phyloP scores from a whole-genome alignment of 2,888 invertebrate species.

The Andrena bicolor region DNA sequence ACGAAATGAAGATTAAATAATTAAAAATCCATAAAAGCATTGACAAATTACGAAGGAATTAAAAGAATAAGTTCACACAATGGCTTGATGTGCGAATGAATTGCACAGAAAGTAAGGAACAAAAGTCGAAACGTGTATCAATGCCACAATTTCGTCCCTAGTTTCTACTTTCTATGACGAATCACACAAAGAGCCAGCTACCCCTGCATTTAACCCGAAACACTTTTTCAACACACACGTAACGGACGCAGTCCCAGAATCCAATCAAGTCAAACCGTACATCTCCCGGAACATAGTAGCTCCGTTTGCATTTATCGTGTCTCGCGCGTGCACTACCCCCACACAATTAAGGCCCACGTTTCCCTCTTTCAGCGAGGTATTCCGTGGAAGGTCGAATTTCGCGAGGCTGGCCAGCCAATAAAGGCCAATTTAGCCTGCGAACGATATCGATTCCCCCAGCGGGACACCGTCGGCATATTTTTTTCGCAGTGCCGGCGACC shows the following conservation, averaged over 20 bases:
- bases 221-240: too few species aligned
- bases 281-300: not conserved
- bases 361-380: not conserved
- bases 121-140: too few species aligned
- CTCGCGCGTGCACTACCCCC: not conserved
- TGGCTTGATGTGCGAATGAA: too few species aligned
- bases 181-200: too few species aligned
- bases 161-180: too few species aligned
- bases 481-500: constrained; percentile 40
- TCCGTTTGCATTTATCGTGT: not conserved
- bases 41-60: too few species aligned
- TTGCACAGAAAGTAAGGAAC: too few species aligned
- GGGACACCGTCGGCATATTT: constrained; percentile 55
- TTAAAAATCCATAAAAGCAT: too few species aligned
- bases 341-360: not conserved
- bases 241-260: not conserved
- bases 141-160: too few species aligned
- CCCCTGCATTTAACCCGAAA: too few species aligned
- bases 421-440: constrained; percentile 50
- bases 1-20: too few species aligned
- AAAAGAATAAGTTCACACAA: too few species aligned
- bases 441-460: constrained; percentile 56
- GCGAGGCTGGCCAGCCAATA: constrained; percentile 35
- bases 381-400: constrained; percentile 16
- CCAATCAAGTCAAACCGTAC: not conserved